Evolutionary conservation across 2,888 invertebrate species (phyloP), one percentile per base, ranked within the genome.

Genomic region (Hololepta plana): DNA sequence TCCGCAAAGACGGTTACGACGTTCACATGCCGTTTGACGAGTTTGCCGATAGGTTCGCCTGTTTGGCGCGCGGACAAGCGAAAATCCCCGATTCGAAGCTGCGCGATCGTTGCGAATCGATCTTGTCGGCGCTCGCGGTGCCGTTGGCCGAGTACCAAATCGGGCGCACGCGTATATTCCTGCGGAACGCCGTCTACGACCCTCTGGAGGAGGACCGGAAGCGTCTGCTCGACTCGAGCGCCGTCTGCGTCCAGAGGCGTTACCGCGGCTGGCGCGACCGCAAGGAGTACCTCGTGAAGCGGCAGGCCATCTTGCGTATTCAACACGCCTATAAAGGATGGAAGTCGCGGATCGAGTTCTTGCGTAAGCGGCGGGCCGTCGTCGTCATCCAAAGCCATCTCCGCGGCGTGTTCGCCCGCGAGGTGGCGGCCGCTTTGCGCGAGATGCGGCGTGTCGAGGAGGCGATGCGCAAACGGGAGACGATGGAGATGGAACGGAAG

Each of bases 371-470:
- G n/a, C 61, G 88, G 32, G 82, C 88, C 1, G 81, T 77, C 0
- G 64, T 88, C 38, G 73, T 85, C 10, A 77, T 90, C 35, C 88
- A 90, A 57, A 66, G 81, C 31, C 84, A 80, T 49, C 55, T 88
- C 34, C 59, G 88, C 6, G 90, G 90, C 3, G 84, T 85, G 40
- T 90, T 88, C 56, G 90, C 87, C 0, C 59, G 90, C 34, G 87
- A 88, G 56, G 85, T 79, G 4, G 87, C 87, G 1, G 65, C 77
- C 2, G 87, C 88, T 0, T 51, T 90, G 33, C 55, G 85, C 4
- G 87, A 88, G 59, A 87, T 88, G 82, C 62, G 72, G 36, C 57
- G 80, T 7, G 81, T 84, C 29, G 82, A 85, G 49, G 75, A 80
- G 45, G 82, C 84, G 59, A 82, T 85, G 68, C 65, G 76, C 33